These are phyloP conservation scores for Auanema sp. DNA, from an alignment of 2,888 invertebrate genomes.

Conservation along the genomic window DNA sequence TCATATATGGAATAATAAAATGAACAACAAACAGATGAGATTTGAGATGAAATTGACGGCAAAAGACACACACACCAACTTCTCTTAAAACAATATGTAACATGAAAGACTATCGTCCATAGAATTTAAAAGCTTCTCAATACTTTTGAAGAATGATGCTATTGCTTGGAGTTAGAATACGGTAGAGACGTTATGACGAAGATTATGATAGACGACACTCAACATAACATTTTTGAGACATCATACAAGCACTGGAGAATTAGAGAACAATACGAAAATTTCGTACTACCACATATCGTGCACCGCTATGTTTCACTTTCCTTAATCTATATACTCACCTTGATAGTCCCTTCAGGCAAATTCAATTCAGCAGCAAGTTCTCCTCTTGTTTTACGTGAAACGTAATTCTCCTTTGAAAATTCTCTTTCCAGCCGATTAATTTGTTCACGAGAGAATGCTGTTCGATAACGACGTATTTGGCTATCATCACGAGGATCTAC, in stretches of 20 bases:
- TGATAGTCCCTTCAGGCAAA: slow-evolving; percentile 94
- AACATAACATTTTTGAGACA: background rate
- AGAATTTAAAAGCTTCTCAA: too few relatives aligned
- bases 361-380: slow-evolving; percentile 89
- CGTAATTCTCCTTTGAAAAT: slow-evolving; percentile 94
- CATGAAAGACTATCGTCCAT: too few relatives aligned
- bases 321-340: slow-evolving; percentile 72
- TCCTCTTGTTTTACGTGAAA: slow-evolving; percentile 88
- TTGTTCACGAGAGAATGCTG: slow-evolving; percentile 91
- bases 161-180: background rate
- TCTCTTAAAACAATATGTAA: too few relatives aligned
- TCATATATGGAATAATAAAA: too few relatives aligned
- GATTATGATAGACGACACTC: slow-evolving; percentile 3
- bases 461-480: slow-evolving; percentile 79
- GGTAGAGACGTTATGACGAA: slow-evolving; percentile 1
- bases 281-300: too few relatives aligned
- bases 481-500: slow-evolving; percentile 47
- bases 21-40: too few relatives aligned
- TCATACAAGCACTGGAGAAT: background rate
- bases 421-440: slow-evolving; percentile 82
- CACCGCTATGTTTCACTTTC: too few relatives aligned
- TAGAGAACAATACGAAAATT: too few relatives aligned
- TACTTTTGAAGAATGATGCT: too few relatives aligned
- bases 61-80: too few relatives aligned
- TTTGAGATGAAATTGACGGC: too few relatives aligned